Conservation (phyloP, 2,888 invertebrate genomes). For the Drosophila bunnanda region DNA sequence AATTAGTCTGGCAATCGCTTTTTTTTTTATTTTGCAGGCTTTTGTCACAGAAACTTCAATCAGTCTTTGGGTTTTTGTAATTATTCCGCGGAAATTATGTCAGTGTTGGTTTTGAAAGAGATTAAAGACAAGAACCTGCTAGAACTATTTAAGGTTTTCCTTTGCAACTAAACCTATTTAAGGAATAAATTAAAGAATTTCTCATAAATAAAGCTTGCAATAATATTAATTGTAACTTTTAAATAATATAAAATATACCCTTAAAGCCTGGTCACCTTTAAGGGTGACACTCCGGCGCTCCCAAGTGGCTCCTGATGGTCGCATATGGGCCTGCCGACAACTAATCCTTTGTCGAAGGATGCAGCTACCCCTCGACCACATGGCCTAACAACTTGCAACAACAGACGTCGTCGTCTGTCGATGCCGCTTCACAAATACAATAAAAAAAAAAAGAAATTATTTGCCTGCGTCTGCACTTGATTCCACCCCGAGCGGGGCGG, state of each 20-base stretch:
- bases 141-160: not conserved
- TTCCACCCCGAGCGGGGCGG: slow-evolving; percentile 14
- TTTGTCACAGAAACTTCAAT: slow-evolving; percentile 61
- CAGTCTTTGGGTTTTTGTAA: slow-evolving; percentile 36
- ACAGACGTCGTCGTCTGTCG: slow-evolving; percentile 72
- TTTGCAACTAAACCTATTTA: not conserved
- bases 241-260: not conserved
- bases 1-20: slow-evolving; percentile 67
- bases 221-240: not conserved
- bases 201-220: not conserved
- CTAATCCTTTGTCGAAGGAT: slow-evolving; percentile 65
- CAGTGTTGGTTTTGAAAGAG: not conserved
- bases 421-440: slow-evolving; percentile 53
- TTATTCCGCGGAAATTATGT: slow-evolving; percentile 27
- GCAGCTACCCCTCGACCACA: slow-evolving; percentile 48
- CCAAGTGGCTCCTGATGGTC: slow-evolving; percentile 27
- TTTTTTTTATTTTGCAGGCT: slow-evolving; percentile 31
- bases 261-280: not conserved
- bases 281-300: slow-evolving; percentile 22
- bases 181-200: not conserved
- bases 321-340: slow-evolving; percentile 59
- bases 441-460: slow-evolving; percentile 57
- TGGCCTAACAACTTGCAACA: slow-evolving; percentile 58
- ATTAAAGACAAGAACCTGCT: slow-evolving; percentile 24
- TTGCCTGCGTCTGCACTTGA: slow-evolving; percentile 79